A percentile compares a stretch with the other conserved stretches of the same genome.
Evolutionary conservation across 2,113 vertebrate genomes (phyloP).

Genomic region (Barbus barbus): DNA sequence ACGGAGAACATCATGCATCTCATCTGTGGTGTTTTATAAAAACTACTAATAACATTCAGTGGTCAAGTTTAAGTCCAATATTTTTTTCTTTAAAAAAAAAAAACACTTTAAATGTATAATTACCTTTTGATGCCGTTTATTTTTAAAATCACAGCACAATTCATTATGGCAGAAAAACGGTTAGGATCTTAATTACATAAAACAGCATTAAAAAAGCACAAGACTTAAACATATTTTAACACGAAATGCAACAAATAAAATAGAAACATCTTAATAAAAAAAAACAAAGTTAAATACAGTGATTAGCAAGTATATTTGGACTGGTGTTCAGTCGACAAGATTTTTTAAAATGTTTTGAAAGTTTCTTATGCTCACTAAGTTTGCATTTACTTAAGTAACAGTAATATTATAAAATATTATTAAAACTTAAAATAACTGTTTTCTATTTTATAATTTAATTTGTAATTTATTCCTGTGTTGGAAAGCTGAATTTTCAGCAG

Average conservation of each 20-base stretch:
- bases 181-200: neutral
- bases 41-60: neutral
- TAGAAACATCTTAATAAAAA: neutral
- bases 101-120: neutral
- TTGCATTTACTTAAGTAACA: neutral
- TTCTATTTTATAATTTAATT: neutral
- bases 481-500: neutral
- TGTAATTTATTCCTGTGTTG: neutral
- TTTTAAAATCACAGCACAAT: neutral
- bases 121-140: neutral
- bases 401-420: neutral
- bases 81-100: neutral
- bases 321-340: neutral
- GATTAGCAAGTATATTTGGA: neutral
- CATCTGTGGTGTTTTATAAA: neutral
- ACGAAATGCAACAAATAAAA: neutral
- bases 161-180: neutral
- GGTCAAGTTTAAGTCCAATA: too few relatives aligned
- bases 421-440: neutral
- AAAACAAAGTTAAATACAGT: neutral
- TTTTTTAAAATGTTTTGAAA: neutral
- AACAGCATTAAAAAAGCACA: neutral
- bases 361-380: neutral
- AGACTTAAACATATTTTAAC: neutral
- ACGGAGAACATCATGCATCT: neutral